phyloP scores from a whole-genome alignment of 2,888 invertebrate species.

The Gymnosoma rotundatum region DNA sequence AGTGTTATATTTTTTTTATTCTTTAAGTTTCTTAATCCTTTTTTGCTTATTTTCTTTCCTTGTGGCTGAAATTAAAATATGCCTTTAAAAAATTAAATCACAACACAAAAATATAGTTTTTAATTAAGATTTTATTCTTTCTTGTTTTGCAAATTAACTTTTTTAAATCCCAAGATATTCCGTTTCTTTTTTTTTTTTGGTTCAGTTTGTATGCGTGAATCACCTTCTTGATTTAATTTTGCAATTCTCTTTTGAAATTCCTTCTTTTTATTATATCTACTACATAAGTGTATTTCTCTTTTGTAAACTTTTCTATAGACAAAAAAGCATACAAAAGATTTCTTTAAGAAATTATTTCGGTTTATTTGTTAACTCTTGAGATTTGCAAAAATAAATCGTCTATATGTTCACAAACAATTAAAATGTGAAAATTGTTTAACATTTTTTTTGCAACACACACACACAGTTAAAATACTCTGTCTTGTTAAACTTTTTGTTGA shows the following conservation, averaged over 20 bases:
- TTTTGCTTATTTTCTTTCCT: constrained; percentile 42
- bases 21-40: constrained; percentile 53
- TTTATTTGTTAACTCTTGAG: constrained; percentile 18
- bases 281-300: constrained; percentile 45
- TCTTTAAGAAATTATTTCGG: constrained; percentile 29
- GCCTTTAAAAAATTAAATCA: constrained; percentile 27
- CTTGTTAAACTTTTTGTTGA: constrained; percentile 64
- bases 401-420: constrained; percentile 46
- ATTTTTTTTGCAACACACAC: constrained; percentile 58
- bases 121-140: constrained; percentile 32
- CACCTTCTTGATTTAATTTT: constrained; percentile 64
- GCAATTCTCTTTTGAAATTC: constrained; percentile 64
- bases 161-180: constrained; percentile 24
- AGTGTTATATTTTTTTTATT: constrained; percentile 28
- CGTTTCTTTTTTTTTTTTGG: constrained; percentile 8
- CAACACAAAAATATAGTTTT: background rate
- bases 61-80: constrained; percentile 45
- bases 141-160: constrained; percentile 45
- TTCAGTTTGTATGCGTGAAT: constrained; percentile 63
- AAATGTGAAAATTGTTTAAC: constrained; percentile 53
- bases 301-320: constrained; percentile 55
- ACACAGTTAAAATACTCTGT: constrained; percentile 72
- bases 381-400: constrained; percentile 55
- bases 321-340: constrained; percentile 45
- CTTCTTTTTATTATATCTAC: constrained; percentile 55